phyloP scores from a whole-genome alignment of 2,113 vertebrate genomes.

The Corythornis madagascariensis region DNA sequence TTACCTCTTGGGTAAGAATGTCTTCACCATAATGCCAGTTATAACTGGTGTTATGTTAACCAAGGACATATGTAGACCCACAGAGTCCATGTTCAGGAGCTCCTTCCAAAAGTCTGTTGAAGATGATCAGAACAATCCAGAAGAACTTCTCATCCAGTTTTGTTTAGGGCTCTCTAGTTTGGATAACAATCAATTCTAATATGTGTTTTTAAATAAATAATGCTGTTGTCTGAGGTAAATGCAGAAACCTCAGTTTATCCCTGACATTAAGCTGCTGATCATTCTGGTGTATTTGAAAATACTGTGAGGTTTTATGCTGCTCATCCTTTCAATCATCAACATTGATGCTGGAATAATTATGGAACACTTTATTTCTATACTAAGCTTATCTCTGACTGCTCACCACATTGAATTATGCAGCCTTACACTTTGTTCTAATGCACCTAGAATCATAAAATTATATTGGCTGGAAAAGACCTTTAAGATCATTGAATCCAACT shows the following conservation, averaged over 20 bases:
- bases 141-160: background rate
- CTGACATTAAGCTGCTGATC: background rate
- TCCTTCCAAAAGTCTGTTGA: background rate
- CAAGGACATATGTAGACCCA: background rate
- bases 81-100: background rate
- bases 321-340: background rate
- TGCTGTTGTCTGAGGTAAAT: background rate
- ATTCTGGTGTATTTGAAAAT: background rate
- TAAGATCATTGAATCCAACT: too few relatives aligned
- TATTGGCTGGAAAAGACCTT: too few relatives aligned
- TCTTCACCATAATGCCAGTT: accelerated
- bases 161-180: background rate
- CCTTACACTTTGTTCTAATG: background rate
- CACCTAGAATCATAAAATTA: background rate
- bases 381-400: background rate
- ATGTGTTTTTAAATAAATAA: background rate
- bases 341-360: background rate
- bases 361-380: background rate
- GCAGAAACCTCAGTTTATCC: background rate
- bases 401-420: background rate
- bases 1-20: background rate
- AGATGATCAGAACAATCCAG: background rate
- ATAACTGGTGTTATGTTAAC: background rate
- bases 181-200: background rate
- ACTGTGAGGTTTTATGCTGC: background rate